Evolutionary conservation across 1,140 invertebrate species (phyloP).

Genomic region (Callitettix versicolor): DNA sequence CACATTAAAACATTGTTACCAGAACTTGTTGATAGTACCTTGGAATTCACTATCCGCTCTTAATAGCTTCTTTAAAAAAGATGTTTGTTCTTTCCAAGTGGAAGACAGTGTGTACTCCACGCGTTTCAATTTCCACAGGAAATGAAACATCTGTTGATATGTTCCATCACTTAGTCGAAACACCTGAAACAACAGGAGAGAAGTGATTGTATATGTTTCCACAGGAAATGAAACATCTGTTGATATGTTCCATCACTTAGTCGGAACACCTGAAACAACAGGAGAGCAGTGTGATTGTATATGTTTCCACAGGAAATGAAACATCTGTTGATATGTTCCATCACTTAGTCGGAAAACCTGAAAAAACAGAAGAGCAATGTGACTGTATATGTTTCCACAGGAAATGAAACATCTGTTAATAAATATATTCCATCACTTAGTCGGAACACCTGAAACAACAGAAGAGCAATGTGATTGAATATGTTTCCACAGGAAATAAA

Average conservation of each 20-base stretch:
- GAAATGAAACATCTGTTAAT: too few species aligned
- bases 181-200: slow-evolving; percentile 42
- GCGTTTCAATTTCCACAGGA: slow-evolving; percentile 87
- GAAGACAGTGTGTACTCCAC: slow-evolving; percentile 84
- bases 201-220: background rate
- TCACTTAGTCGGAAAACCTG: too few species aligned
- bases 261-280: slow-evolving; percentile 74
- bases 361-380: too few species aligned
- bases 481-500: too few species aligned
- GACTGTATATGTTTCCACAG: too few species aligned
- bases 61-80: slow-evolving; percentile 63
- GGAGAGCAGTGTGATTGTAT: too few species aligned
- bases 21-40: slow-evolving; percentile 16
- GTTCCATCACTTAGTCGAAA: slow-evolving; percentile 75
- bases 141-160: slow-evolving; percentile 83
- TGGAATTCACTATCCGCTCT: slow-evolving; percentile 40
- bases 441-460: too few species aligned
- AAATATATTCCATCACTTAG: too few species aligned
- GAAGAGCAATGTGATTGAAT: too few species aligned
- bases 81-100: slow-evolving; percentile 81
- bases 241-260: slow-evolving; percentile 76
- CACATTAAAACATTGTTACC: too few species aligned
- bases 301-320: too few species aligned
- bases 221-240: slow-evolving; percentile 9
- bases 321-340: too few species aligned